Conservation (phyloP, 1,140 invertebrate species). For the Aphis gossypii region DNA sequence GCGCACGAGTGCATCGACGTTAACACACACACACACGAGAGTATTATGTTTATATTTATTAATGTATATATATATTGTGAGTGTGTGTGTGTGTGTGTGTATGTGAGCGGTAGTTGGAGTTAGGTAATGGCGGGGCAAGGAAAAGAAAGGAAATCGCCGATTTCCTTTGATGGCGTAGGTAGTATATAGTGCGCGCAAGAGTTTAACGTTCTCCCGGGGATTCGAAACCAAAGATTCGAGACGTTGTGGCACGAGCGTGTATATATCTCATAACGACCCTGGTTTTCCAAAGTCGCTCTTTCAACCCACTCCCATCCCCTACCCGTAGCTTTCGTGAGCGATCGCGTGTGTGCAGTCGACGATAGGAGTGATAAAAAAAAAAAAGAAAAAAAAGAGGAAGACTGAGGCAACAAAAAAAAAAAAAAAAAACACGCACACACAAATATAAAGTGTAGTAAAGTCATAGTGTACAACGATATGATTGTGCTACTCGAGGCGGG, state of each 20-base stretch:
- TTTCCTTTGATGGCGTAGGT: conserved; percentile 40
- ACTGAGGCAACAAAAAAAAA: not conserved
- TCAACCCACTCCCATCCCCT: not conserved
- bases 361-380: not conserved
- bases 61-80: not conserved
- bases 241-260: not conserved
- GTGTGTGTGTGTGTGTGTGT: not conserved
- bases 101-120: not conserved
- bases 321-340: not conserved
- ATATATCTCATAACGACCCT: conserved; percentile 18
- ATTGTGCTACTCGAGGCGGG: not conserved
- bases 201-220: conserved; percentile 54
- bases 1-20: not conserved
- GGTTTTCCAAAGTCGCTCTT: conserved; percentile 5
- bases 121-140: not conserved
- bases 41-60: not conserved
- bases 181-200: not conserved
- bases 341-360: not conserved
- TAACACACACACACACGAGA: not conserved
- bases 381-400: not conserved
- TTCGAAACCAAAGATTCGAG: conserved; percentile 39
- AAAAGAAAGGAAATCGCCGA: conserved; percentile 35
- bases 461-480: not conserved
- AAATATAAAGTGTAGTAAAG: not conserved
- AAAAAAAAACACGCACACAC: not conserved